Evolutionary conservation across 2,113 vertebrate species (phyloP).

Genomic region (Ariopsis seemanni): DNA sequence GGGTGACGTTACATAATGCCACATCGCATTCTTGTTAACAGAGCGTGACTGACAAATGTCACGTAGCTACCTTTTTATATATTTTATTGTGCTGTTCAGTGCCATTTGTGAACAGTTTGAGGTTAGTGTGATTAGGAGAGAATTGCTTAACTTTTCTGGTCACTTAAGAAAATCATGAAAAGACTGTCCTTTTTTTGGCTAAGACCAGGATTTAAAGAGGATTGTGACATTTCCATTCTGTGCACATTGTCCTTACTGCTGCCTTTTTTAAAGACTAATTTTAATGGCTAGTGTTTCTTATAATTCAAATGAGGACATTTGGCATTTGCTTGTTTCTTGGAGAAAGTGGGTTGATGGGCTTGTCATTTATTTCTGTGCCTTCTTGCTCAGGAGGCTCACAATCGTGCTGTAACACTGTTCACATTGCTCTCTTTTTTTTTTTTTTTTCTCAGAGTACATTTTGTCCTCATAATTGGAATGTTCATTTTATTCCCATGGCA

Average conservation of each 20-base stretch:
- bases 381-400: constrained; percentile 1
- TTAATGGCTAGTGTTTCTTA: constrained; percentile 11
- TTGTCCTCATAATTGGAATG: constrained; percentile 41
- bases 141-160: not conserved
- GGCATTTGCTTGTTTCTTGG: not conserved
- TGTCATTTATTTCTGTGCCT: constrained; percentile 20
- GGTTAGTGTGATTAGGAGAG: not conserved
- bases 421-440: constrained; percentile 10
- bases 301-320: constrained; percentile 13
- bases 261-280: not conserved
- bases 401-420: constrained; percentile 13
- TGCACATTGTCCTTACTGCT: not conserved
- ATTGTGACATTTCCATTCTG: not conserved
- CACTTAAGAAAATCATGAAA: not conserved
- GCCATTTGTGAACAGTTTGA: not conserved
- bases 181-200: too few relatives aligned
- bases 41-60: too few relatives aligned
- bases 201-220: not conserved
- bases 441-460: not conserved
- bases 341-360: not conserved
- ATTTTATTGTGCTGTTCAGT: not conserved
- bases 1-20: not conserved
- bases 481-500: constrained; percentile 52
- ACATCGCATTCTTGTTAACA: not conserved
- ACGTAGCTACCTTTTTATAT: not conserved